Base-by-base conservation (phyloP, 2,113 vertebrate genomes). In the human (Homo sapiens) region DNA sequence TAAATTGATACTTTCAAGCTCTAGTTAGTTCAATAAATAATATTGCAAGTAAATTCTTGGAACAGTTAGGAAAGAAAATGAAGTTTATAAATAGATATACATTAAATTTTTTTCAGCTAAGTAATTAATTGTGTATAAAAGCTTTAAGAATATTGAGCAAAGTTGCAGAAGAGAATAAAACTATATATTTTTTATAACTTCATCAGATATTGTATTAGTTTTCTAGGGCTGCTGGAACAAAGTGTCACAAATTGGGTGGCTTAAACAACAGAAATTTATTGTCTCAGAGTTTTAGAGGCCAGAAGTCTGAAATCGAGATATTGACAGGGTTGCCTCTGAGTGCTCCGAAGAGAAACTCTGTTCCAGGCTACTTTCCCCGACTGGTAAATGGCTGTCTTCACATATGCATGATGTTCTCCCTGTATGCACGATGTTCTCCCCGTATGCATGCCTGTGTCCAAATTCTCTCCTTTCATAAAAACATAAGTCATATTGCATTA, bases 11-110 rank as follows among this genome's bases (percentile, higher is more conserved):
- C 30, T 40, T 73, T n/a, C 57, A 88, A 92, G 0, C 13, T 43
- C 32, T 48, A 61, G 9, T 75, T 95, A 75, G 18, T 14, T 88
- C 43, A 89, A 50, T 89, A 87, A 79, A 95, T 45, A 48, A 85
- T 18, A 61, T 43, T 57, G 40, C 4, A n/a, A 88, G 35, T 35
- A 93, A 88, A 88, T 25, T 22, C 12, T 14, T 3, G 6, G 23
- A 45, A 73, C 17, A 89, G 82, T 25, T 40, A 30, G 10, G 5
- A 64, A 93, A 45, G 2, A 30, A 61, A 80, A 55, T 70, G 43
- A 50, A 68, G 9, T 12, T 73, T 87, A 72, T 86, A 90, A 93
- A 75, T 38, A 96, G 8, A 84, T 45, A 64, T 1, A 45, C 12
- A 59, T 25, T 59, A 22, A 57, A 48, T 6, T 17, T 38, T 40